Base-by-base conservation (phyloP, 1,140 invertebrate genomes). In the Caenorhabditis brenneri region DNA sequence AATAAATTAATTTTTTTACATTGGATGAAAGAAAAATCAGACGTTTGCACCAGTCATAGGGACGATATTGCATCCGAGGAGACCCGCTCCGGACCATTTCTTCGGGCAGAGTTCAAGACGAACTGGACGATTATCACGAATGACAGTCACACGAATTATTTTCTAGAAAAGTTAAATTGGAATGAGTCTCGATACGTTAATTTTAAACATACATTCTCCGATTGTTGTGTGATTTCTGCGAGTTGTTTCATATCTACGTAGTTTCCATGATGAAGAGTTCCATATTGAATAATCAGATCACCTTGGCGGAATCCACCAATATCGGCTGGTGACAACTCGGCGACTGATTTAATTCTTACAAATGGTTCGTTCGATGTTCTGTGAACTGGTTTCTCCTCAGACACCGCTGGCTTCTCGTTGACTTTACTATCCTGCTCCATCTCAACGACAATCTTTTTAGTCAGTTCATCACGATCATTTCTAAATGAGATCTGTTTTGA, bases 351-450 rank as follows among this genome's bases (percentile, higher is more conserved):
- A 49, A 85, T 42, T 31, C 53, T 81, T 31, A 80, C 84, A 74
- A 85, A 85, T 9, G 79, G 84, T 19, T 49, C 49, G 22, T 85
- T 85, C n/a, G 84, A 85, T 22, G 84, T 85, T 29, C 84, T 19
- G 48, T 85, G 79, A 39, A 85, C 84, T 29, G 69, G 42, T n/a
- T 58, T 74, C 48, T 84, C 51, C 19, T 80, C 51, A 9, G 33
- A 55, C 7, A 4, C n/a, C 2, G 27, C 60, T 51, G 27, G 24
- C n/a, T n/a, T 53, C 2, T 2, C n/a, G 5, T 0, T 24, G 2
- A 29, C 55, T 65, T 46, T 48, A 22, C 31, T 49, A 22, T 83
- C 69, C 12, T 79, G 10, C n/a, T 79, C 78, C 24, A 84, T 29
- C 31, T 33, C 79, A 10, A 3, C 83, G 24, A 51, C 39, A 27